A percentile compares a stretch with the other conserved stretches of the same genome.
Conservation (phyloP, 1,140 invertebrate genomes). For the Calephelis nemesis region DNA sequence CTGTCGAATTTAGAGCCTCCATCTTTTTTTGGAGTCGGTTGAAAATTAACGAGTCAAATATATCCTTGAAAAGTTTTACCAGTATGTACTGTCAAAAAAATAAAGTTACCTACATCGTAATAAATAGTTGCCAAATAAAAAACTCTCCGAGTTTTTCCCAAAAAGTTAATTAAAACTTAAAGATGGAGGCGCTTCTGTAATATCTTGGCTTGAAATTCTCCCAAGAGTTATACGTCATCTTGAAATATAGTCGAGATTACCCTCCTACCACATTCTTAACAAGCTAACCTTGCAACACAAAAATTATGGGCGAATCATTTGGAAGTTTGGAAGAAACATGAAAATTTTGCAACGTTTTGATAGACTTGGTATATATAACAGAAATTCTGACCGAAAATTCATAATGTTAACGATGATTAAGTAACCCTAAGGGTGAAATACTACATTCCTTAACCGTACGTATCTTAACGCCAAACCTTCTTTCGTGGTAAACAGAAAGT, state of each 20-base stretch:
- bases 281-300: constrained; percentile 11
- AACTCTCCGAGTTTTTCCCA: not conserved
- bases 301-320: constrained; percentile 10
- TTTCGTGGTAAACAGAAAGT: too few species aligned
- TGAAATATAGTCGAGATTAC: constrained; percentile 42
- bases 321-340: not conserved
- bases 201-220: constrained; percentile 33
- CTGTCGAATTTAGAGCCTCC: too few species aligned
- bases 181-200: constrained; percentile 26
- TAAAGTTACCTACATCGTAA: too few species aligned
- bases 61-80: too few species aligned
- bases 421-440: too few species aligned
- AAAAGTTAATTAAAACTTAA: constrained; percentile 36
- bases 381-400: too few species aligned
- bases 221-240: constrained; percentile 39
- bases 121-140: not conserved
- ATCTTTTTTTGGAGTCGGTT: too few species aligned
- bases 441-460: too few species aligned
- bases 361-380: not conserved
- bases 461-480: too few species aligned
- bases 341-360: not conserved
- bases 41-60: too few species aligned
- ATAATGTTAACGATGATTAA: too few species aligned
- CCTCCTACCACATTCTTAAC: constrained; percentile 19
- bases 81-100: too few species aligned